Evolutionary conservation across 2,113 vertebrate genomes (phyloP), one percentile per base, ranked within the genome.

Genomic region (Numida meleagris): DNA sequence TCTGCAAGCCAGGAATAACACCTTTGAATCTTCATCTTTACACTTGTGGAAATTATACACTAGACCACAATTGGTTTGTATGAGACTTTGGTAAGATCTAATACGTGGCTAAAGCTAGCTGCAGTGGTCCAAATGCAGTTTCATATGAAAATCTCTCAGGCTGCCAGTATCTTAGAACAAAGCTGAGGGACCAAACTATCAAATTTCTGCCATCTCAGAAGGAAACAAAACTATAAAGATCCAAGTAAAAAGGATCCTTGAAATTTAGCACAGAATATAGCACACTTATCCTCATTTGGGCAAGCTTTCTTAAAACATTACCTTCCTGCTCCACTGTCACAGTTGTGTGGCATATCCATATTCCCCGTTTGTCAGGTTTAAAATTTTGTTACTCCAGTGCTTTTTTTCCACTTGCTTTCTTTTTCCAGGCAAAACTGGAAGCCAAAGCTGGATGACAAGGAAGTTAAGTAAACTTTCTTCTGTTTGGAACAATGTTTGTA

Each of bases 1-100:
- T 72, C 79, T 77, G 14, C 76, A 90, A 96, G 83, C 76, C 82
- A 94, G 87, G 61, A 95, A 94, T 76, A 27, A 13, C 12, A 66
- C 38, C 43, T 90, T 83, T 75, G 38, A 74, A 73, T 87, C 51
- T 77, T 59, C 74, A 59, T 86, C 84, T 86, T 82, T 63, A 82
- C 38, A 78, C 59, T 53, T 34, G 18, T 80, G n/a, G 86, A 93
- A 94, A 51, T 80, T 33, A 62, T 38, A 75, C 71, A 42, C 75
- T 53, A 85, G 34, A 81, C 58, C 84, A 91, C 70, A 93, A 89
- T 53, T 48, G 40, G 55, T 77, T 91, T 72, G 46, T 34, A 40
- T 91, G 74, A 82, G 34, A 27, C 55, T 80, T 80, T 55, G 67
- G 63, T 62, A 50, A 8, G 3, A 59, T 19, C 19, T 23, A 61